Percentiles rank a stretch among this genome's conserved stretches.
phyloP scores from a whole-genome alignment of 2,113 vertebrate species.

The Apodemus speciosus region DNA sequence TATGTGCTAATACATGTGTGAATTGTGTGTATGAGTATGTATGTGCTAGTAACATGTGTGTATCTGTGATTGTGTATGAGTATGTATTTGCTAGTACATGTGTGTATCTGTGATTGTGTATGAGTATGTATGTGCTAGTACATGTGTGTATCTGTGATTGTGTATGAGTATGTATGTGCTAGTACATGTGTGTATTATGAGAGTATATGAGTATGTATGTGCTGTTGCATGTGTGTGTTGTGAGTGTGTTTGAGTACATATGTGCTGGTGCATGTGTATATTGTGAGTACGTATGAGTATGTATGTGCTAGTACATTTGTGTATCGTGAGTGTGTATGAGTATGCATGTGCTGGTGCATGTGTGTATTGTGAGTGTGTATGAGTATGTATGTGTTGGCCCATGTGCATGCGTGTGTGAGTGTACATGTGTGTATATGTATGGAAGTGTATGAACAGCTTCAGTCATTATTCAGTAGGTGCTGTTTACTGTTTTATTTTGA shows the following conservation, averaged over 20 bases:
- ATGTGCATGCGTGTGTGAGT: not conserved
- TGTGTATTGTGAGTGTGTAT: not conserved
- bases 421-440: not conserved
- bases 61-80: not conserved
- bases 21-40: not conserved
- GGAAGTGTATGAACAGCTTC: not conserved
- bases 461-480: not conserved
- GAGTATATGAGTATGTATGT: not conserved
- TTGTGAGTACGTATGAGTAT: not conserved
- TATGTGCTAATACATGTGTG: not conserved
- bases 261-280: not conserved
- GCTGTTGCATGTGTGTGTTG: too few relatives aligned
- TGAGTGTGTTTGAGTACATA: not conserved
- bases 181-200: not conserved
- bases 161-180: not conserved
- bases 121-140: not conserved
- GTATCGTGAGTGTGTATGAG: not conserved
- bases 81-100: too few relatives aligned
- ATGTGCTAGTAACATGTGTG: not conserved
- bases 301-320: not conserved
- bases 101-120: not conserved
- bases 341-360: not conserved
- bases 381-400: not conserved
- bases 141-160: not conserved
- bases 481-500: not conserved